Evolutionary conservation across 2,888 invertebrate genomes (phyloP).

Genomic region (Callosobruchus maculatus): DNA sequence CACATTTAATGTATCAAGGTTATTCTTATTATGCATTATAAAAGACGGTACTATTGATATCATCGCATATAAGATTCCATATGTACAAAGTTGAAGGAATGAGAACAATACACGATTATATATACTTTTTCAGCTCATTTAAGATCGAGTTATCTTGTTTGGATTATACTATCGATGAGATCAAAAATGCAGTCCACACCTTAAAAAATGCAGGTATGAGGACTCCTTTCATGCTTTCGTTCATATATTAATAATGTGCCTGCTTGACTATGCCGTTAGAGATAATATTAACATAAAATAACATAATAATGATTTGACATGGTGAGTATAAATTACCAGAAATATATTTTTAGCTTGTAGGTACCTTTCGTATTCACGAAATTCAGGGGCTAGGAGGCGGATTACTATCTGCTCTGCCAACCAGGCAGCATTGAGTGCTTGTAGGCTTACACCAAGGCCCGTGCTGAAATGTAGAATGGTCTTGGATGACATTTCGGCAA

Average conservation of each 20-base stretch:
- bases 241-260: background rate
- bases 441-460: too few species aligned
- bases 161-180: background rate
- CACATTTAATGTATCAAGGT: background rate
- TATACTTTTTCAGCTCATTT: background rate
- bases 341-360: too few species aligned
- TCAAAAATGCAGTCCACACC: background rate
- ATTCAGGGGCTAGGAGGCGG: too few species aligned
- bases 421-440: too few species aligned
- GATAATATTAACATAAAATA: too few species aligned
- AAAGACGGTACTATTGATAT: background rate
- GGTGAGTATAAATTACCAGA: too few species aligned
- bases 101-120: background rate
- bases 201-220: background rate
- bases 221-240: background rate
- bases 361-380: too few species aligned
- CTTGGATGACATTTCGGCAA: too few species aligned
- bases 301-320: too few species aligned
- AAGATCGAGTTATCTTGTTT: background rate
- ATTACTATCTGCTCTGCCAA: too few species aligned
- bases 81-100: background rate
- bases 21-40: background rate
- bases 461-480: too few species aligned
- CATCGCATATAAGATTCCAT: background rate
- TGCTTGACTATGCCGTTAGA: background rate